Evolutionary conservation across 2,113 vertebrate species (phyloP), one percentile per base, ranked within the genome.

Genomic region (Lycaon pictus): DNA sequence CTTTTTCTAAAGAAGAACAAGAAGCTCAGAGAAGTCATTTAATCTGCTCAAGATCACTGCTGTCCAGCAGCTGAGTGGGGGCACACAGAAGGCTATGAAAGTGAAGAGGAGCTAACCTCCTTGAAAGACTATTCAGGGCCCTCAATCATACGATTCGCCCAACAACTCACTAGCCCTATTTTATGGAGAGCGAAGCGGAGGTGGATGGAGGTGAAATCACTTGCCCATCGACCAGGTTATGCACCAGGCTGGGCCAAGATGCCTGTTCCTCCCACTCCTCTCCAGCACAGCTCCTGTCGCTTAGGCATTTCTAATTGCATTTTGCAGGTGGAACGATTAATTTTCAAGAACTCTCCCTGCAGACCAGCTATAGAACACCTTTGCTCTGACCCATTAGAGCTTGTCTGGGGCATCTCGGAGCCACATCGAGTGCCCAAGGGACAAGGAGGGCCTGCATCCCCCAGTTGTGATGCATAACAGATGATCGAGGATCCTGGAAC

Each of bases 191-290:
- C 32, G 63, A 67, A 55, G 17, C 60, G 4, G 51, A 56, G 29
- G 11, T 1, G 0, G 16, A 19, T 0, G 20, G 15, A 56, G 60
- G n/a, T 16, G 71, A 55, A 17, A 29, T 27, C 2, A 4, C 15
- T 29, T 1, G 29, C 55, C 23, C 19, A 27, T 32, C 0, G 1
- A 11, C 8, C 9, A 12, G 15, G 60, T 27, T 15, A n/a, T 13
- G 74, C 12, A 12, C 55, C 35, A 15, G 76, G 77, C 43, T 0
- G 0, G 53, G 11, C 35, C 53, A 25, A 19, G 19, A 29, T 2
- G 35, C 55, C 7, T 13, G 16, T 22, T 25, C 5, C 19, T 6
- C 32, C 37, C 2, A 29, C 4, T 53, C 8, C 6, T 19, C 74
- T 72, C 11, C 32, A n/a, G 37, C 76, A 71, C 1, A 19, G 37